Conservation (phyloP, 1,140 invertebrate genomes). For the Drosophila sturtevanti region DNA sequence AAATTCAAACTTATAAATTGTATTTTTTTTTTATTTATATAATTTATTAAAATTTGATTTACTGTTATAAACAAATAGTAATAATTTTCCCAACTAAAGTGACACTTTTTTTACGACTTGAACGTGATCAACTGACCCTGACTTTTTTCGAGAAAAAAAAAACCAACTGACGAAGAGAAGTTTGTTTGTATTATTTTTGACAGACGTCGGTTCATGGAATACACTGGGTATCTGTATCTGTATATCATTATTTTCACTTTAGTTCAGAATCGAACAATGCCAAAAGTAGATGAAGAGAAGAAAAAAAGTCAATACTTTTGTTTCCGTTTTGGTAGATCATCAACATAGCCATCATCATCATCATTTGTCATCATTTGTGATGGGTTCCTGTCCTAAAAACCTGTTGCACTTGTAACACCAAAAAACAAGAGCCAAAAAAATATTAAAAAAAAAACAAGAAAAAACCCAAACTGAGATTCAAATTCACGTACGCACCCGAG, state of each 20-base stretch:
- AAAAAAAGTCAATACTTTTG: not conserved
- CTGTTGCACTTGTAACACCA: constrained; percentile 43
- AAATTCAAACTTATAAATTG: not conserved
- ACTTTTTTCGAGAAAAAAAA: not conserved
- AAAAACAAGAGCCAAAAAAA: too few relatives aligned
- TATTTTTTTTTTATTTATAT: not conserved
- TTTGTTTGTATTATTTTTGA: constrained; percentile 6
- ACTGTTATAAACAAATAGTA: not conserved
- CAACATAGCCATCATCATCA: constrained; percentile 36
- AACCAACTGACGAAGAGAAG: not conserved
- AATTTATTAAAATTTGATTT: not conserved
- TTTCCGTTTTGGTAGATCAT: constrained; percentile 2
- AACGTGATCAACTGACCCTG: constrained; percentile 3
- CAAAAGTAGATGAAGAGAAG: too few relatives aligned
- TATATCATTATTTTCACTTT: constrained; percentile 7
- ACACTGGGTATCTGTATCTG: not conserved
- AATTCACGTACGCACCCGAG: constrained; percentile 33
- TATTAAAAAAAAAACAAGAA: constrained; percentile 10
- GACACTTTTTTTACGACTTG: not conserved
- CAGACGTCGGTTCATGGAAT: not conserved
- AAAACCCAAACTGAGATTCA: constrained; percentile 17
- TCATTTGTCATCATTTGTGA: constrained; percentile 41
- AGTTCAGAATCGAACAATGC: constrained; percentile 4
- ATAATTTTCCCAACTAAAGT: constrained; percentile 6
- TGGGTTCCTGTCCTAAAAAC: constrained; percentile 41